Evolutionary conservation across 2,113 vertebrate genomes (phyloP), one percentile per base, ranked within the genome.

Genomic region (Casuarius casuarius): DNA sequence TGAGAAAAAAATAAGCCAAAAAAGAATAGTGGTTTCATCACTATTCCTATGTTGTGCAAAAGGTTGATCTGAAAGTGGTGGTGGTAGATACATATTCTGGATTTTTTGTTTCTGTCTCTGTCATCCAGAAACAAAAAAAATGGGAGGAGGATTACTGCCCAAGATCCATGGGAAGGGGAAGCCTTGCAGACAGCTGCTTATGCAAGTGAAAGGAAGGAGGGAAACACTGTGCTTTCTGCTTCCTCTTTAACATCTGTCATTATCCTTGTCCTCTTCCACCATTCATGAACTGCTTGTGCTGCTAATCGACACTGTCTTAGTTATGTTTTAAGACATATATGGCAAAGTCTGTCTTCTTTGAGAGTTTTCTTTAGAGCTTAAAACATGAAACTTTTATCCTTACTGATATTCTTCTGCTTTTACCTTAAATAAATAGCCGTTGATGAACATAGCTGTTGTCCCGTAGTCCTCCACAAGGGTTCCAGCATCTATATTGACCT

Each of bases 401-500:
- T 2, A 3, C 33, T 2, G 8, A 33, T 28, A 33, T 28, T 20
- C 56, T 49, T 22, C 48, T 73, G 75, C 4, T 35, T 81, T 58
- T 10, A 29, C 51, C 72, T 4, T 4, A 3, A 52, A 31, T 0
- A 1, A 48, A 3, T 14, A 9, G 0, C 46, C 33, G n/a, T 7
- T 33, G 54, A 23, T 0, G 25, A 63, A 3, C 38, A 7, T 16
- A 48, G 40, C 7, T 14, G 31, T 0, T 6, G 2, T 14, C 44
- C 79, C 7, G 0, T 0, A 5, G 6, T 18, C 68, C 59, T 83
- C 22, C 51, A 31, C 22, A 33, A 0, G 15, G n/a, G 21, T 26
- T 44, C 40, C 33, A 62, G 22, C 4, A 3, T 12, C 63, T 4
- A 0, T 2, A 14, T 7, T 3, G 8, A 7, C 42, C 62, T 63